Evolutionary conservation across 2,888 invertebrate genomes (phyloP), one percentile per base, ranked within the genome.

Genomic region (Brachyptera putata): DNA sequence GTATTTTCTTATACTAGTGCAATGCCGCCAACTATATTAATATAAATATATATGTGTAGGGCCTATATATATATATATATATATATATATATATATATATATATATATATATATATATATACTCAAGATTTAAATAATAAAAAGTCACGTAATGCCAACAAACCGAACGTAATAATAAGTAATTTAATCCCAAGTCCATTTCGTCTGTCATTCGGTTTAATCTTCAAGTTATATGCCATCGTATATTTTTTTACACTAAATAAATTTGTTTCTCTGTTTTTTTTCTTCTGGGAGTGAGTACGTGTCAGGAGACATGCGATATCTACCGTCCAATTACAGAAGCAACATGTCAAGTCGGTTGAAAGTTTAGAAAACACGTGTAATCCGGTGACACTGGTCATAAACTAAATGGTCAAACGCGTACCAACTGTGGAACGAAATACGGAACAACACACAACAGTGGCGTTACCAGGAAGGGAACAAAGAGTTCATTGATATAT

Each of bases 351-450:
- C 14, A 13, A 3, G 1, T 21, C 41, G 4, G 14, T 41, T 41
- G 18, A 11, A n/a, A 7, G 41, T 3, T 21, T 3, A 14, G 11
- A 41, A 41, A 41, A 41, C 41, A 41, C 18, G 16, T 41, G 41
- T 41, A 18, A 18, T n/a, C n/a, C 41, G 7, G 7, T 41, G 41
- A 41, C 41, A 41, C 18, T 18, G 2, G 41, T 18, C 41, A 41
- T 41, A 41, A 41, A 41, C 41, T 41, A n/a, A n/a, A n/a, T 41
- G 41, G 5, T 41, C 41, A 18, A 21, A 41, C 21, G 41, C 41
- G 5, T 30, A 11, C 34, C 5, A 5, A 5, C 7, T 21, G 18
- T n/a, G n/a, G n/a, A n/a, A n/a, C n/a, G n/a, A n/a, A n/a, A n/a
- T n/a, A n/a, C n/a, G n/a, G n/a, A n/a, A 14, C 37, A 37, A 14